Evolutionary conservation across 2,888 invertebrate genomes (phyloP).

Genomic region (Nipponacmea schrenckii): DNA sequence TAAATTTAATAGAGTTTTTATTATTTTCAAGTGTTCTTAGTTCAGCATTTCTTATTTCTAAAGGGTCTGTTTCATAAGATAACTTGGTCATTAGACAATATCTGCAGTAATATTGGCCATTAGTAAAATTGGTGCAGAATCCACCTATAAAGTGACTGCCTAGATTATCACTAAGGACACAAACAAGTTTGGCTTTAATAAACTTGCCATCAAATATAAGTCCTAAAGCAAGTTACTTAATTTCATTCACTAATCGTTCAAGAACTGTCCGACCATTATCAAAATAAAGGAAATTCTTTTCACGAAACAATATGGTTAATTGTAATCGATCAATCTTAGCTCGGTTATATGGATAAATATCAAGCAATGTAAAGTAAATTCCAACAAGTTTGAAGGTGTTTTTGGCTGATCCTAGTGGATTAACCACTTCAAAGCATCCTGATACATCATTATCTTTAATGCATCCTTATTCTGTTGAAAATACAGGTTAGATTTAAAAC

Average conservation of each 20-base stretch:
- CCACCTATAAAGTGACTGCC: neutral
- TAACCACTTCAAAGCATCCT: neutral
- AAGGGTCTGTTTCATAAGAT: neutral
- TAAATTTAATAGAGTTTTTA: neutral
- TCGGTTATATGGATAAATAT: neutral
- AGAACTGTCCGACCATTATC: neutral
- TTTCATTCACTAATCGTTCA: neutral
- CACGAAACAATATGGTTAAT: neutral
- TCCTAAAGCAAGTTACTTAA: neutral
- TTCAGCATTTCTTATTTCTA: neutral
- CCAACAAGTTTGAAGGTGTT: neutral
- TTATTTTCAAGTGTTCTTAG: neutral
- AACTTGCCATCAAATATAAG: neutral
- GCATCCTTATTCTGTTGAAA: neutral
- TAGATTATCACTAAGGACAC: neutral
- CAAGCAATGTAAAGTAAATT: neutral
- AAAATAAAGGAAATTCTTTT: neutral
- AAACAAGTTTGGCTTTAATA: neutral
- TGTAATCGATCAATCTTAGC: neutral
- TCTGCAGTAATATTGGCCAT: conserved; percentile 3
- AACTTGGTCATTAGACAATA: neutral
- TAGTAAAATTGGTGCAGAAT: neutral
- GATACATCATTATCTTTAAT: neutral
- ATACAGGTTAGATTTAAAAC: neutral
- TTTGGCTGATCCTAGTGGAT: neutral